A percentile compares a stretch with the other conserved stretches of the same genome.
Conservation (phyloP, 2,888 invertebrate species). For the Nemotelus nigrinus region DNA sequence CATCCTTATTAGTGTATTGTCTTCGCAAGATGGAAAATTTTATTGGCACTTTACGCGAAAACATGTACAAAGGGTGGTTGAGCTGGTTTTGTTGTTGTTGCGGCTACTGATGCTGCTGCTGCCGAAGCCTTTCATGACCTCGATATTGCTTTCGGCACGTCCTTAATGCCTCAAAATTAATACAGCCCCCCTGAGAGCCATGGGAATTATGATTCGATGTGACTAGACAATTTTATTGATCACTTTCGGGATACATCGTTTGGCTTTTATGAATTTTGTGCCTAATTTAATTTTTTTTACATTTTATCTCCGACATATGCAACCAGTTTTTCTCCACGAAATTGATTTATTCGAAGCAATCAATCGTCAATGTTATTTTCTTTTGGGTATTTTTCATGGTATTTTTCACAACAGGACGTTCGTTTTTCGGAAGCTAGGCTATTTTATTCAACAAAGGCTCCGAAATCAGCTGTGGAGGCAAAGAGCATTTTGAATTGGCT, state of each 20-base stretch:
- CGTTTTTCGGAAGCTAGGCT: background rate
- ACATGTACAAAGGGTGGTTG: background rate
- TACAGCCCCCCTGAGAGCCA: background rate
- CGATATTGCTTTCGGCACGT: background rate
- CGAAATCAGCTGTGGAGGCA: too few relatives aligned
- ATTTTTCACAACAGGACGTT: background rate
- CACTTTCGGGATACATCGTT: conserved; percentile 28
- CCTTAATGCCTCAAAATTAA: background rate
- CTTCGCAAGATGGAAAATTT: background rate
- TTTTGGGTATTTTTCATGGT: background rate
- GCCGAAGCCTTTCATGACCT: background rate
- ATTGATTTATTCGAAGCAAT: background rate
- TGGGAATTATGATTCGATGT: conserved; percentile 17
- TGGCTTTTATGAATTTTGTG: conserved; percentile 28
- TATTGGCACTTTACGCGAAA: background rate
- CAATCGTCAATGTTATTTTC: background rate
- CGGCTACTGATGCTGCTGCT: background rate
- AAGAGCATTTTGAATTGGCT: too few relatives aligned
- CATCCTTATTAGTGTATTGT: conserved; percentile 13
- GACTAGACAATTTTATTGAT: conserved; percentile 40
- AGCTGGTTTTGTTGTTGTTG: background rate
- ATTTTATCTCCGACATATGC: background rate
- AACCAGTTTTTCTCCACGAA: background rate
- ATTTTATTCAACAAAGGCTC: too few relatives aligned
- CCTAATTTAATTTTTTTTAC: conserved; percentile 15